Evolutionary conservation across 2,113 vertebrate genomes (phyloP).

Genomic region (Nyctereutes procyonoides): DNA sequence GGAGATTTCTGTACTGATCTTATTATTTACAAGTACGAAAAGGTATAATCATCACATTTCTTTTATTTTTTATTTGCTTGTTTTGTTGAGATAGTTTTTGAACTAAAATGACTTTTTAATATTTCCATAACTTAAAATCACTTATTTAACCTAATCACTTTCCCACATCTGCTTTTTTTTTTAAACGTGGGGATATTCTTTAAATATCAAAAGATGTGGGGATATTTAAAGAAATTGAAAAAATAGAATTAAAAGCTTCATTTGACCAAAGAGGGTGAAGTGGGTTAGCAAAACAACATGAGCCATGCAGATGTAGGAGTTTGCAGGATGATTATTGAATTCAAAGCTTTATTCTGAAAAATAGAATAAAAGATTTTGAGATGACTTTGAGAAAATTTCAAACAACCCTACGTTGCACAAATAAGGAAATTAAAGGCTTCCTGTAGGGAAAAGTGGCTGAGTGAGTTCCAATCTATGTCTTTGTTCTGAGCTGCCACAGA

Average conservation of each 20-base stretch:
- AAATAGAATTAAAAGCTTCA: neutral
- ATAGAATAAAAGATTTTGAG: neutral
- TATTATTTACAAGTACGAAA: neutral
- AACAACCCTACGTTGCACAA: neutral
- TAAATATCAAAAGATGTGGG: neutral
- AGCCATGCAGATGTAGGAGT: neutral
- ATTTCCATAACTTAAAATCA: conserved; percentile 33
- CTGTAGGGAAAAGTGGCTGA: neutral
- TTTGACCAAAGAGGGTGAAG: neutral
- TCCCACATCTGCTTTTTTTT: neutral
- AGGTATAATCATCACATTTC: neutral
- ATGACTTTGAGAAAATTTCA: neutral
- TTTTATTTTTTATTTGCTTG: neutral
- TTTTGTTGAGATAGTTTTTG: neutral
- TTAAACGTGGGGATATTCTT: neutral
- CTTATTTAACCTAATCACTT: neutral
- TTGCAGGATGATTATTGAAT: neutral
- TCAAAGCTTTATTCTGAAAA: neutral
- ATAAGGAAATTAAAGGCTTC: neutral
- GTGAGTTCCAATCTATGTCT: neutral
- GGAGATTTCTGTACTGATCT: neutral
- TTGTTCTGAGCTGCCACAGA: neutral
- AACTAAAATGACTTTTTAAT: neutral
- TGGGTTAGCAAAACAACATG: neutral
- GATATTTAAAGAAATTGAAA: neutral